Evolutionary conservation across 2,797 vertebrate species (phyloP).

Genomic region (Centropyge bicolor): DNA sequence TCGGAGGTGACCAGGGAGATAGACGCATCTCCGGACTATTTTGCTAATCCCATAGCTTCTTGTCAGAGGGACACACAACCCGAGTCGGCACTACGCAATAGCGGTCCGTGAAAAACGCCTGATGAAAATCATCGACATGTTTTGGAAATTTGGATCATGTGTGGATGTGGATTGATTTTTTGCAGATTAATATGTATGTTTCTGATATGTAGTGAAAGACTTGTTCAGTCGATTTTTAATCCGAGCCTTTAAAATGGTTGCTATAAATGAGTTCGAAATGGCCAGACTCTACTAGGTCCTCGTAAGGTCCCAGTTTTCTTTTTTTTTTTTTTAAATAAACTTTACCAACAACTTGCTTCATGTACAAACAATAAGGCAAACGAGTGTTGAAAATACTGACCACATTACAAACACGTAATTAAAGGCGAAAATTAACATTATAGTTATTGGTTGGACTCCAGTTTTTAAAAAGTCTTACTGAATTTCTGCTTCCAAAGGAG

Average conservation of each 20-base stretch:
- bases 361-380: not conserved
- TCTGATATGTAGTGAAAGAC: fast-evolving
- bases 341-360: constrained; percentile 23
- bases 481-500: not conserved
- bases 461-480: not conserved
- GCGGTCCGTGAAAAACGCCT: constrained; percentile 62
- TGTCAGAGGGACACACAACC: constrained; percentile 57
- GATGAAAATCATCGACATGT: constrained; percentile 34
- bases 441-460: not conserved
- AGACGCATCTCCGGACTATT: constrained; percentile 59
- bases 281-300: constrained; percentile 23
- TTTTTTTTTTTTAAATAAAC: constrained; percentile 3
- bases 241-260: not conserved
- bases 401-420: not conserved
- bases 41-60: constrained; percentile 74
- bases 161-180: fast-evolving
- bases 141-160: not conserved
- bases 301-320: constrained; percentile 8
- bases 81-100: constrained; percentile 63
- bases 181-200: not conserved
- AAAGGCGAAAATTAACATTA: not conserved
- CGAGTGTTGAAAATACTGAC: not conserved
- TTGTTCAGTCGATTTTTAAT: fast-evolving
- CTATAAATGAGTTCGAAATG: not conserved
- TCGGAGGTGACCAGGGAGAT: constrained; percentile 39